phyloP scores from a whole-genome alignment of 2,797 vertebrate species.

The Varecia variegata region DNA sequence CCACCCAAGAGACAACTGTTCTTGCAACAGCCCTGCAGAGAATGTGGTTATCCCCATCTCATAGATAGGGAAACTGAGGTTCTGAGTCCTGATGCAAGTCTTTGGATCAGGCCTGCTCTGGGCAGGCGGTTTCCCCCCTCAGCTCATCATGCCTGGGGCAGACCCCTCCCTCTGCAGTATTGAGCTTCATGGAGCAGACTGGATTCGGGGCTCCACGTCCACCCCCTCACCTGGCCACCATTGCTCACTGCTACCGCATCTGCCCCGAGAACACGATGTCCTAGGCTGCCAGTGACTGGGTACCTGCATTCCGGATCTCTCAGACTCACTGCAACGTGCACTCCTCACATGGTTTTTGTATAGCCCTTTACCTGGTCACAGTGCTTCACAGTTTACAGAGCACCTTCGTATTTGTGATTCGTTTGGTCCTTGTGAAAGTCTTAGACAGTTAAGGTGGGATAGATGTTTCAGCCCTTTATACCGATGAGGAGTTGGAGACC shows the following conservation, averaged over 20 bases:
- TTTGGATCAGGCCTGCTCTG: not conserved
- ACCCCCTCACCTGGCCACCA: not conserved
- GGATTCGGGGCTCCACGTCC: not conserved
- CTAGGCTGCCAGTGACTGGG: not conserved
- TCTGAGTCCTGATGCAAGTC: not conserved
- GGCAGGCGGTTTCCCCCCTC: no score
- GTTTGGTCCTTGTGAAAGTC: not conserved
- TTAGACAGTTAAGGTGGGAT: not conserved
- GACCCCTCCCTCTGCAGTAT: not conserved
- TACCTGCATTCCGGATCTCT: not conserved
- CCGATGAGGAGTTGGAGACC: not conserved
- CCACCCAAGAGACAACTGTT: not conserved
- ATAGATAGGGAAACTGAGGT: not conserved
- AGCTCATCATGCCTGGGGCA: accelerated
- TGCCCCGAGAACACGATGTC: not conserved
- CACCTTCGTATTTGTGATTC: not conserved
- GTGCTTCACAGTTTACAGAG: not conserved
- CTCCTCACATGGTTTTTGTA: not conserved
- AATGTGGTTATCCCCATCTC: not conserved
- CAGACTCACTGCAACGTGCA: not conserved
- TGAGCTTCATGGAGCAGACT: not conserved
- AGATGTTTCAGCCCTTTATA: not conserved
- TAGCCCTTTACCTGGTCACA: not conserved
- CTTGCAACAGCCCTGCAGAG: not conserved
- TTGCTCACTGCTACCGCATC: not conserved